Evolutionary conservation across 1,140 invertebrate species (phyloP).

Genomic region (Ruditapes philippinarum): DNA sequence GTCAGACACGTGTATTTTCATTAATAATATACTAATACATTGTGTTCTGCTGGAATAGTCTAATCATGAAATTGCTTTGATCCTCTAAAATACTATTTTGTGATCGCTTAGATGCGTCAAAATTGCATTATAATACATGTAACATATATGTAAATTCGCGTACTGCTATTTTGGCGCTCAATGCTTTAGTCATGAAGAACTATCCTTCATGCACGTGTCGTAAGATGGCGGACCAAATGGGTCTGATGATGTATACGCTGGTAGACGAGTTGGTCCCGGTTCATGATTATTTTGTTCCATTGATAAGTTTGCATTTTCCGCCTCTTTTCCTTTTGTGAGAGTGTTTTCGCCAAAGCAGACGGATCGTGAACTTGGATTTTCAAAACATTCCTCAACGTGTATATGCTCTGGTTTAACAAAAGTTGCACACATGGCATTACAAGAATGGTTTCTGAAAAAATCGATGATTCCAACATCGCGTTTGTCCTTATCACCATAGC

Average conservation of each 20-base stretch:
- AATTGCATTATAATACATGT: too few relatives aligned
- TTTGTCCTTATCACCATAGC: conserved; percentile 47
- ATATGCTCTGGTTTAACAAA: conserved; percentile 23
- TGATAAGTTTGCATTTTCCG: background rate
- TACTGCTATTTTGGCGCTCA: too few relatives aligned
- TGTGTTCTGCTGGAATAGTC: too few relatives aligned
- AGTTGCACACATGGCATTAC: conserved; percentile 43
- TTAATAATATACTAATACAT: too few relatives aligned
- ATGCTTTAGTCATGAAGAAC: too few relatives aligned
- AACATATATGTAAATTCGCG: too few relatives aligned
- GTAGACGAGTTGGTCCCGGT: background rate
- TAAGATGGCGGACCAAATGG: conserved; percentile 22
- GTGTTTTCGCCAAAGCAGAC: background rate
- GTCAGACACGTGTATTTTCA: too few relatives aligned
- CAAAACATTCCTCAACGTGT: background rate
- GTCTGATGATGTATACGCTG: background rate
- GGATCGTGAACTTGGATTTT: background rate
- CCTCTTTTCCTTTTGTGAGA: background rate
- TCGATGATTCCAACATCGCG: conserved; percentile 12
- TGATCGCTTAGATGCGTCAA: too few relatives aligned
- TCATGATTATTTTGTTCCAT: background rate
- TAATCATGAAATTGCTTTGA: too few relatives aligned
- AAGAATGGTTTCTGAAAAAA: conserved; percentile 61
- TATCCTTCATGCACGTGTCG: conserved; percentile 17
- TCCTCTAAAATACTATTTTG: too few relatives aligned